phyloP scores from a whole-genome alignment of 2,888 invertebrate species.

The Plutella xylostella region DNA sequence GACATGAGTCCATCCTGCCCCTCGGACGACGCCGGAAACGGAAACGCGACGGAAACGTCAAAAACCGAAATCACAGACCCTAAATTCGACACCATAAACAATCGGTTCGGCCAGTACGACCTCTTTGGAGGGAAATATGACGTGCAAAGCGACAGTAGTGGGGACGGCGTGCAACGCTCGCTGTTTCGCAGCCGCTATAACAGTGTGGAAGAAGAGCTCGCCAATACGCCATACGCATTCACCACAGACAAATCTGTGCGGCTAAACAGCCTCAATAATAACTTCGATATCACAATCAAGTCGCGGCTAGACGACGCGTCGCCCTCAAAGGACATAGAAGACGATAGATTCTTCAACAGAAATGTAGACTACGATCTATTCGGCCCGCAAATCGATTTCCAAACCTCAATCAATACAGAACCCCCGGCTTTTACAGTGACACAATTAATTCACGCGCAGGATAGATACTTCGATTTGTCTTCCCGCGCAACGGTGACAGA shows the following conservation, averaged over 20 bases:
- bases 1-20: constrained; percentile 52
- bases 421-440: constrained; percentile 54
- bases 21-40: constrained; percentile 13
- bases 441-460: constrained; percentile 58
- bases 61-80: constrained; percentile 34
- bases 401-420: constrained; percentile 20
- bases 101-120: constrained; percentile 50
- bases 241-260: constrained; percentile 41
- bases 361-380: constrained; percentile 30
- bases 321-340: constrained; percentile 46
- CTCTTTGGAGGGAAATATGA: constrained; percentile 56
- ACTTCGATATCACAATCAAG: constrained; percentile 47
- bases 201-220: constrained; percentile 60
- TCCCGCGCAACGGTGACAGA: constrained; percentile 25
- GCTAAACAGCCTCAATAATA: constrained; percentile 25
- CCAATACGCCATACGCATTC: constrained; percentile 66
- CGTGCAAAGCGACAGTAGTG: constrained; percentile 24
- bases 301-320: constrained; percentile 25
- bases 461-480: constrained; percentile 55
- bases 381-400: constrained; percentile 42
- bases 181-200: constrained; percentile 62
- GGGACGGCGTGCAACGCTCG: constrained; percentile 34
- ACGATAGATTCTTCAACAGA: constrained; percentile 43
- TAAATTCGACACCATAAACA: constrained; percentile 58
- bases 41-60: constrained; percentile 11